Base-by-base conservation (phyloP, 2,113 vertebrate genomes). In the Atractosteus spatula region DNA sequence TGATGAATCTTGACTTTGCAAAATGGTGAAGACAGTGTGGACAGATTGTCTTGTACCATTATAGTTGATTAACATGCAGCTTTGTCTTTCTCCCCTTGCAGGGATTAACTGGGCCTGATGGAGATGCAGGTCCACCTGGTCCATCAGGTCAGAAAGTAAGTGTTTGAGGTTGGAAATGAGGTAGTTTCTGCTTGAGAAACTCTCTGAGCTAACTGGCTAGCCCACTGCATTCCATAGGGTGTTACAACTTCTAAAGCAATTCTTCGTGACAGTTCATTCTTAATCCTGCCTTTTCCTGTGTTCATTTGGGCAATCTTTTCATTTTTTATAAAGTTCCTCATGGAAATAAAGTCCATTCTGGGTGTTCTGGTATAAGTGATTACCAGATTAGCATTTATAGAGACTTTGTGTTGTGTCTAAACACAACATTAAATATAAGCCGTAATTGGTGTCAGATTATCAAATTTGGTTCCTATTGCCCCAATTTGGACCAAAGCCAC, bases 31-130 rank as follows among this genome's bases (percentile, higher is more conserved):
- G 29, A 29, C 29, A 29, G 29, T 29, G 29, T 29, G 29, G 29
- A 29, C 29, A 29, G 0, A 1, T 29, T 29, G 29, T 29, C 29
- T 29, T 51, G 47, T 7, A 51, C 10, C 47, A 43, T 70, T 76
- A 63, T 69, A 72, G 77, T 73, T 74, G 73, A 54, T 74, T 78
- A 84, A 76, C 16, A 65, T 70, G 69, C 66, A 42, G 7, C 16
- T 29, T 55, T 62, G 57, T 80, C 41, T 80, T 10, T 68, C 83
- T 83, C 44, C 78, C 80, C 82, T 51, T 80, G 68, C 87, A 99
- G 97, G 97, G 97, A 79, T 84, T 96, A 85, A 96, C 94, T 41
- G 97, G 97, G 76, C 94, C 95, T 69, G 84, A 92, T 78, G 97
- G 97, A 87, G 94, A 95, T 16, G 81, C 69, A 55, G 97, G 97